A percentile compares a stretch with the other conserved stretches of the same genome.
phyloP scores from a whole-genome alignment of 2,888 invertebrate genomes.

The Leptopilina drosophilae region DNA sequence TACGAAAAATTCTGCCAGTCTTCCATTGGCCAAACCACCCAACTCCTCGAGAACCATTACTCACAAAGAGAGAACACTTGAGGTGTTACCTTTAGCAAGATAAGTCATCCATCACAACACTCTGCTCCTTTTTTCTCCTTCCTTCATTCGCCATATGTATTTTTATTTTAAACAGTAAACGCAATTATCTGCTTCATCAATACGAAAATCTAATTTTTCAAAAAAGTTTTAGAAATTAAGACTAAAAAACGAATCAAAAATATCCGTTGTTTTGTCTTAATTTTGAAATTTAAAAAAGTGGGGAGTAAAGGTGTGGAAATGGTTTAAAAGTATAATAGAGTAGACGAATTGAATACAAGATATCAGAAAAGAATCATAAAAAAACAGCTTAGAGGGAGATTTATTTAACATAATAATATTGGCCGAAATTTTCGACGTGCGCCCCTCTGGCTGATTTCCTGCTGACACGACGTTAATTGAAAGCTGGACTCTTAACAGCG shows the following conservation, averaged over 20 bases:
- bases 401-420: slow-evolving; percentile 70
- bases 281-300: no score
- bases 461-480: slow-evolving; percentile 73
- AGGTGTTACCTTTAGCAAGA: slow-evolving; percentile 23
- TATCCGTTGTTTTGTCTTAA: no score
- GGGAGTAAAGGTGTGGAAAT: background rate
- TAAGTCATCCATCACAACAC: slow-evolving; percentile 27
- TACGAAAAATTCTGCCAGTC: slow-evolving; percentile 29
- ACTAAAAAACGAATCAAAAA: no score
- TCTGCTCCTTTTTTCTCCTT: background rate
- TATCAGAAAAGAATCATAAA: slow-evolving; percentile 10
- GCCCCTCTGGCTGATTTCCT: slow-evolving; percentile 66
- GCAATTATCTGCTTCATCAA: slow-evolving; percentile 28
- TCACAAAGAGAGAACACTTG: slow-evolving; percentile 28
- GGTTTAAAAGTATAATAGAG: background rate
- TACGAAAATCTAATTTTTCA: background rate
- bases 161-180: background rate
- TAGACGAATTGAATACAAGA: background rate
- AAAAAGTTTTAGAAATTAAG: no score
- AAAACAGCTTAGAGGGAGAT: slow-evolving; percentile 27
- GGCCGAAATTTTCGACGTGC: slow-evolving; percentile 69
- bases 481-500: slow-evolving; percentile 54
- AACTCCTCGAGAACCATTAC: slow-evolving; percentile 35
- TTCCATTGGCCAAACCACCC: slow-evolving; percentile 2
- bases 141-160: background rate